Percentiles rank a stretch among this genome's conserved stretches.
These are phyloP conservation scores for Cheumatopsyche charites DNA, from an alignment of 1,140 invertebrate genomes.

Conservation along the genomic window DNA sequence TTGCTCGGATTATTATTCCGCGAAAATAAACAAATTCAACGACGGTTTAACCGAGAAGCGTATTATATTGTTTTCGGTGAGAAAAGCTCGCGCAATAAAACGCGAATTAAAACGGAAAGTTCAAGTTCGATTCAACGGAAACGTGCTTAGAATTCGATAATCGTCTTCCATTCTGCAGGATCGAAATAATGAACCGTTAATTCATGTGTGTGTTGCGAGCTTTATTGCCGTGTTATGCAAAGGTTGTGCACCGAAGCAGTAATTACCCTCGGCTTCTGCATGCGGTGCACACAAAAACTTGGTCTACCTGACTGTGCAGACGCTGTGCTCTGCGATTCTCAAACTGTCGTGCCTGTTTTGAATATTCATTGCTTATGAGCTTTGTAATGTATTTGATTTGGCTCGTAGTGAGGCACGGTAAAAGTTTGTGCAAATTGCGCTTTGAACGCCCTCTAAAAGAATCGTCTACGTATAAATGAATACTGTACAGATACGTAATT, in stretches of 20 bases:
- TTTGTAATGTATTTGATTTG: too few relatives aligned
- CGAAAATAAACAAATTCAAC: conserved; percentile 27
- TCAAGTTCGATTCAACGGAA: too few relatives aligned
- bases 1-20: conserved; percentile 23
- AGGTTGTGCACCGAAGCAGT: conserved; percentile 34
- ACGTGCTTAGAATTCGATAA: too few relatives aligned
- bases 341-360: conserved; percentile 9
- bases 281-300: conserved; percentile 37
- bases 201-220: conserved; percentile 33
- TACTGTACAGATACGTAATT: too few relatives aligned
- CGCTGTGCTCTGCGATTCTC: not conserved
- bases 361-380: too few relatives aligned
- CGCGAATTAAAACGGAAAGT: too few relatives aligned
- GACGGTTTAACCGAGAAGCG: not conserved
- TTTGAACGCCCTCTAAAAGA: too few relatives aligned
- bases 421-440: too few relatives aligned
- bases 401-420: not conserved
- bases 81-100: too few relatives aligned
- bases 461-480: too few relatives aligned
- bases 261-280: conserved; percentile 33
- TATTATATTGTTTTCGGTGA: too few relatives aligned
- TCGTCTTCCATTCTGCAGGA: not conserved
- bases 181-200: conserved; percentile 42
- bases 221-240: conserved; percentile 41
- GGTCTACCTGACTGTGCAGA: conserved; percentile 19